Evolutionary conservation across 92 coral and sea anemone genomes (phyloP).

Genomic region (Blastomussa wellsi): DNA sequence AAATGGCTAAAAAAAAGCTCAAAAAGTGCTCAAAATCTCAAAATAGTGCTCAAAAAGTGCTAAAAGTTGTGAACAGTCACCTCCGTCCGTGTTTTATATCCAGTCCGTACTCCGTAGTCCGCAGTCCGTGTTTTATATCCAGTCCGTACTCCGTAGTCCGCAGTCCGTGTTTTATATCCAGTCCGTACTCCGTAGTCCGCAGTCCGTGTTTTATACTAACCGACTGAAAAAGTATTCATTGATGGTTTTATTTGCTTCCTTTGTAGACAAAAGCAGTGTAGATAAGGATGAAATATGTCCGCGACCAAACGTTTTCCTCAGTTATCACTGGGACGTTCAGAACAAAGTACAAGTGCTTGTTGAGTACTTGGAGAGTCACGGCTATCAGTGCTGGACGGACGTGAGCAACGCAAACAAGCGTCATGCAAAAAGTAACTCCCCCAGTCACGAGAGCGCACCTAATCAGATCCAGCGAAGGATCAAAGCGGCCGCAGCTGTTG

Average conservation of each 20-base stretch:
- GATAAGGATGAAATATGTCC: slow-evolving; percentile 33
- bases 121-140: too few relatives aligned
- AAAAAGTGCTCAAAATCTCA: too few relatives aligned
- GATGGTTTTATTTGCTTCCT: background rate
- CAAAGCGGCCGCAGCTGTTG: slow-evolving; percentile 74
- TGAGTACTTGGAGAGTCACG: slow-evolving; percentile 78
- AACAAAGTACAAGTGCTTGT: slow-evolving; percentile 73
- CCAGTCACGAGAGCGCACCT: slow-evolving; percentile 59
- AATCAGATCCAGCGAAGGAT: slow-evolving; percentile 78
- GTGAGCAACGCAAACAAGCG: slow-evolving; percentile 64
- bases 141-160: too few relatives aligned
- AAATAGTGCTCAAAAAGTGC: too few relatives aligned
- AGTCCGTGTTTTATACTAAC: background rate
- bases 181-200: too few relatives aligned
- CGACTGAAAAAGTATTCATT: background rate
- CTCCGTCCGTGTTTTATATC: too few relatives aligned
- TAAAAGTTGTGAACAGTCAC: too few relatives aligned
- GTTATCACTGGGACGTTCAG: slow-evolving; percentile 97
- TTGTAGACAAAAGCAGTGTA: slow-evolving; percentile 1
- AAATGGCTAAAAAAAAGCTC: too few relatives aligned
- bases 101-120: too few relatives aligned
- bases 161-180: too few relatives aligned
- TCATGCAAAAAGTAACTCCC: slow-evolving; percentile 36
- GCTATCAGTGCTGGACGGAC: slow-evolving; percentile 85
- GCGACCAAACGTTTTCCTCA: slow-evolving; percentile 76